Percentiles rank a stretch among this genome's conserved stretches.
Conservation (phyloP, 1,140 invertebrate genomes). For the Hylaeus volcanicus region DNA sequence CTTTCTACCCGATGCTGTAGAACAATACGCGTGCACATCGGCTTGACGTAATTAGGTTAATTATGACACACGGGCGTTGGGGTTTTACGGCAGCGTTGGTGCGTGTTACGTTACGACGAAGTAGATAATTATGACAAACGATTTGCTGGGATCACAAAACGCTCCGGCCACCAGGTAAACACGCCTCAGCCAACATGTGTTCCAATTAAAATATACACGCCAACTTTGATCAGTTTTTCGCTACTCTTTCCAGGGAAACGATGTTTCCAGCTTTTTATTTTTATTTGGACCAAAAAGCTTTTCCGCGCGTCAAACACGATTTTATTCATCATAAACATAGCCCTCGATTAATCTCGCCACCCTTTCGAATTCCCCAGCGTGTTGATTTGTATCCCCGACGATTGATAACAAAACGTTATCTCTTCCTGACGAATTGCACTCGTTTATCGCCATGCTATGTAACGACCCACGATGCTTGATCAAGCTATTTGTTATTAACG, state of each 20-base stretch:
- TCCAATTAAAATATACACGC: conserved; percentile 2
- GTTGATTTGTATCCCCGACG: not conserved
- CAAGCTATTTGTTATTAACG: too few species aligned
- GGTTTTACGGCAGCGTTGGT: conserved; percentile 49
- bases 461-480: too few species aligned
- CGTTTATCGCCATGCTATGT: not conserved
- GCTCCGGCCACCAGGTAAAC: not conserved
- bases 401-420: conserved; percentile 26
- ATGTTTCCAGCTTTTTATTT: too few species aligned
- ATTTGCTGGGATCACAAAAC: conserved; percentile 21
- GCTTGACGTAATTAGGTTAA: conserved; percentile 71
- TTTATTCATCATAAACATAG: not conserved
- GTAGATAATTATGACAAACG: conserved; percentile 50
- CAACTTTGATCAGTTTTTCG: not conserved
- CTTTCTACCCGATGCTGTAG: not conserved
- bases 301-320: not conserved
- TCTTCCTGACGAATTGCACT: not conserved
- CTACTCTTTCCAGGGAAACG: not conserved
- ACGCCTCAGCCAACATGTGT: not conserved
- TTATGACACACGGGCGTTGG: conserved; percentile 65
- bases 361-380: not conserved
- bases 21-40: not conserved
- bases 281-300: too few species aligned
- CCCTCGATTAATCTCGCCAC: not conserved
- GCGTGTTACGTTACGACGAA: conserved; percentile 11